Percentiles rank a stretch among this genome's conserved stretches.
Evolutionary conservation across 2,797 vertebrate genomes (phyloP).

Genomic region (Sebastes iracundus): DNA sequence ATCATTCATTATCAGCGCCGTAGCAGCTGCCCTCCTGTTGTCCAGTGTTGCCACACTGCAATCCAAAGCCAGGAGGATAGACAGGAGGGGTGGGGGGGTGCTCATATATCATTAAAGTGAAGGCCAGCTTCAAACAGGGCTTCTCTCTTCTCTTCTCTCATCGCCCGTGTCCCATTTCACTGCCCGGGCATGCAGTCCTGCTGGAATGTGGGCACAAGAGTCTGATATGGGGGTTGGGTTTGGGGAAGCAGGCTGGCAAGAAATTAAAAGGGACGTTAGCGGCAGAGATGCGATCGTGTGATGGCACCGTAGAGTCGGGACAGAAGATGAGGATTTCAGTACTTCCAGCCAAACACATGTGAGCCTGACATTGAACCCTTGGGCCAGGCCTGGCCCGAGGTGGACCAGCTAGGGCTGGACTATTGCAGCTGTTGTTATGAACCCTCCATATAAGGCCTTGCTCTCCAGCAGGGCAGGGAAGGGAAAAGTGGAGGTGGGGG

Average conservation of each 20-base stretch:
- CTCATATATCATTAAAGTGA: constrained; percentile 83
- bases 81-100: constrained; percentile 32
- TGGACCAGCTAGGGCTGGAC: constrained; percentile 58
- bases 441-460: constrained; percentile 74
- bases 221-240: constrained; percentile 48
- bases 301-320: constrained; percentile 62
- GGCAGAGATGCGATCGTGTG: constrained; percentile 66
- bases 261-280: constrained; percentile 54
- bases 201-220: constrained; percentile 78
- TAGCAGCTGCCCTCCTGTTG: constrained; percentile 73
- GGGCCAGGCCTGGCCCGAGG: constrained; percentile 56
- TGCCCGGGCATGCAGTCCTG: constrained; percentile 72
- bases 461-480: constrained; percentile 56
- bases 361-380: constrained; percentile 65
- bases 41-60: constrained; percentile 52
- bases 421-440: constrained; percentile 81
- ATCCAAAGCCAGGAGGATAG: constrained; percentile 65
- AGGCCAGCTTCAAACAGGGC: constrained; percentile 83
- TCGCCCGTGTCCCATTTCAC: constrained; percentile 81
- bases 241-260: constrained; percentile 50
- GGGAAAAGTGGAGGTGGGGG: constrained; percentile 36
- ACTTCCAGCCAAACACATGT: constrained; percentile 67
- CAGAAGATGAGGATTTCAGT: constrained; percentile 68
- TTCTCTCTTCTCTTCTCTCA: constrained; percentile 75
- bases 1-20: constrained; percentile 60